phyloP scores from a whole-genome alignment of 2,113 vertebrate genomes.

The Mugil cephalus region DNA sequence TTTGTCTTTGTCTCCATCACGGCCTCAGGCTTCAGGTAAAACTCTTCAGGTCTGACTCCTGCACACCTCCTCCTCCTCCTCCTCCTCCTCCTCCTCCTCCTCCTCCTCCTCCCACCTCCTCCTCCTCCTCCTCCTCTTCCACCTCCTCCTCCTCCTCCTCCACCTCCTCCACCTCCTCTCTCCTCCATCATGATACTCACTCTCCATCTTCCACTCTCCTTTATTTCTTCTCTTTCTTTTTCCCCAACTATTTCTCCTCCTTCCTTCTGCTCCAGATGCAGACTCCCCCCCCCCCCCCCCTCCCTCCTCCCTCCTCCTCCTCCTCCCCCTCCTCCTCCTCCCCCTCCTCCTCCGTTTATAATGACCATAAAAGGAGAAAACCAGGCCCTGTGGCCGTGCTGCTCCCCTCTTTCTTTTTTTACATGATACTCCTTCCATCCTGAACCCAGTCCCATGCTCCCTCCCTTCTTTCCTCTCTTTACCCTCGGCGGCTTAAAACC shows the following conservation, averaged over 20 bases:
- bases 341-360: constrained; percentile 54
- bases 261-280: constrained; percentile 50
- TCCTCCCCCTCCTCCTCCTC: constrained; percentile 53
- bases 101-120: not conserved
- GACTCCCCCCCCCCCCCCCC: constrained; percentile 50
- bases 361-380: constrained; percentile 82
- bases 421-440: not conserved
- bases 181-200: not conserved
- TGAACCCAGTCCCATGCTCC: not conserved
- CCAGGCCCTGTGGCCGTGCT: constrained; percentile 29
- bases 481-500: too few species aligned
- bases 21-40: not conserved
- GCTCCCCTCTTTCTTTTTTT: constrained; percentile 30
- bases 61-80: not conserved
- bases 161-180: not conserved
- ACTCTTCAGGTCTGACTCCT: not conserved
- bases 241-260: constrained; percentile 1
- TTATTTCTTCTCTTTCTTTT: constrained; percentile 4
- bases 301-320: constrained; percentile 23
- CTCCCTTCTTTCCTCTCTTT: not conserved
- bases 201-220: not conserved
- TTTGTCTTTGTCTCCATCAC: constrained; percentile 21
- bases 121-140: not conserved
- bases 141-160: not conserved
- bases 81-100: not conserved